Evolutionary conservation across 2,888 invertebrate species (phyloP).

Genomic region (Drosophila nr. perissopoda): DNA sequence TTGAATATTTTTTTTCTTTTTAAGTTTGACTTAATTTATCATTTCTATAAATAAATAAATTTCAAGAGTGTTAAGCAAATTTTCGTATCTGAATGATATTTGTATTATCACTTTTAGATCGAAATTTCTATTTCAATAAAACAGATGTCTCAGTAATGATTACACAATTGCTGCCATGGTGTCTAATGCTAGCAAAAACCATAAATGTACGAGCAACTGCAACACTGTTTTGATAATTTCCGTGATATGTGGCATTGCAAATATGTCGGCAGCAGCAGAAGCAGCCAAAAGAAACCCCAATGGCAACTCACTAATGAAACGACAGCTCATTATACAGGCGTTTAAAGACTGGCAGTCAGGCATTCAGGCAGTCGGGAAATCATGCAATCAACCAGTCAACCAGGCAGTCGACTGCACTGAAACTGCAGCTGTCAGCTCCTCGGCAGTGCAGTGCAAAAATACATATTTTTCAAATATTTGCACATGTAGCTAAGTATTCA

Average conservation of each 20-base stretch:
- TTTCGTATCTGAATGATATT: neutral
- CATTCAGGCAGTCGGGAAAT: conserved; percentile 22
- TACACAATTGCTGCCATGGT: conserved; percentile 11
- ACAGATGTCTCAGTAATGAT: conserved; percentile 10
- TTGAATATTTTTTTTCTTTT: accelerated
- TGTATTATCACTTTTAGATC: too few species aligned
- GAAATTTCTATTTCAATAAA: conserved; percentile 2
- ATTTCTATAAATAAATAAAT: neutral
- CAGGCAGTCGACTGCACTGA: conserved; percentile 10
- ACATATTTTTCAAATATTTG: conserved; percentile 5
- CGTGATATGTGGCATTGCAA: conserved; percentile 5
- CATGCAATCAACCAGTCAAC: conserved; percentile 10
- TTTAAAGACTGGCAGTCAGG: conserved; percentile 14
- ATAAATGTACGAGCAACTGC: conserved; percentile 17
- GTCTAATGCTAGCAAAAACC: conserved; percentile 11
- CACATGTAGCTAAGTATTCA: neutral
- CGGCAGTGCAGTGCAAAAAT: conserved; percentile 1
- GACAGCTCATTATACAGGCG: conserved; percentile 50
- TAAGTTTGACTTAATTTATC: neutral
- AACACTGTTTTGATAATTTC: conserved; percentile 38
- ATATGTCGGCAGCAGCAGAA: conserved; percentile 27
- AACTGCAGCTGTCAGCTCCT: conserved; percentile 8
- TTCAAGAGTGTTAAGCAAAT: neutral
- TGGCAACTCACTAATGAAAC: conserved; percentile 28
- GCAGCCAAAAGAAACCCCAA: conserved; percentile 24